Evolutionary conservation across 2,113 vertebrate genomes (phyloP).

Genomic region (Ophiodon elongatus): DNA sequence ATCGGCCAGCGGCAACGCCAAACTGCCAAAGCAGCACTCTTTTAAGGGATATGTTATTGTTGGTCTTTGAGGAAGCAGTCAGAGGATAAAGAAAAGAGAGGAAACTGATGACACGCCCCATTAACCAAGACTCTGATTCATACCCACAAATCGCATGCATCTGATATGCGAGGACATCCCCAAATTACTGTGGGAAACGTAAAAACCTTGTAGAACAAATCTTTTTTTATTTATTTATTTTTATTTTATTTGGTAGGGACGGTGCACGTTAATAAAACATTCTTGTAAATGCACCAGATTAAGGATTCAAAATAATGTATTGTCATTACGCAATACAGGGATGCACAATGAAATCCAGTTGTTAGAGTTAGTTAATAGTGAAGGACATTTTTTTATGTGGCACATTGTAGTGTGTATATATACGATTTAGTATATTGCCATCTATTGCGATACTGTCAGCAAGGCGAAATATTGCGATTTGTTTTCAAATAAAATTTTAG

Average conservation of each 20-base stretch:
- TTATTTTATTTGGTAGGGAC: neutral
- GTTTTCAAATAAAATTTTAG: too few species aligned
- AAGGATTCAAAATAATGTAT: neutral
- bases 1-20: conserved; percentile 47
- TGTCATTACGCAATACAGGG: neutral
- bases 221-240: too few species aligned
- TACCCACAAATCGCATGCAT: conserved; percentile 25
- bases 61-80: conserved; percentile 28
- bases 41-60: conserved; percentile 33
- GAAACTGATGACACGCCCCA: conserved; percentile 49
- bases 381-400: neutral
- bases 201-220: conserved; percentile 8
- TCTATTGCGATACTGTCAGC: neutral
- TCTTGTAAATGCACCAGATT: neutral
- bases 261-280: neutral
- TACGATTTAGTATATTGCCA: neutral
- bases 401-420: neutral
- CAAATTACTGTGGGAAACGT: conserved; percentile 10
- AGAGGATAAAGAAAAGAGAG: conserved; percentile 35
- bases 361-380: neutral
- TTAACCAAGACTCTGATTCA: conserved; percentile 54
- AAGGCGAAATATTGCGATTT: neutral
- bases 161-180: conserved; percentile 27
- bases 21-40: conserved; percentile 57
- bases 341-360: neutral